phyloP scores from a whole-genome alignment of 2,113 vertebrate genomes.

The Pantherophis guttatus region DNA sequence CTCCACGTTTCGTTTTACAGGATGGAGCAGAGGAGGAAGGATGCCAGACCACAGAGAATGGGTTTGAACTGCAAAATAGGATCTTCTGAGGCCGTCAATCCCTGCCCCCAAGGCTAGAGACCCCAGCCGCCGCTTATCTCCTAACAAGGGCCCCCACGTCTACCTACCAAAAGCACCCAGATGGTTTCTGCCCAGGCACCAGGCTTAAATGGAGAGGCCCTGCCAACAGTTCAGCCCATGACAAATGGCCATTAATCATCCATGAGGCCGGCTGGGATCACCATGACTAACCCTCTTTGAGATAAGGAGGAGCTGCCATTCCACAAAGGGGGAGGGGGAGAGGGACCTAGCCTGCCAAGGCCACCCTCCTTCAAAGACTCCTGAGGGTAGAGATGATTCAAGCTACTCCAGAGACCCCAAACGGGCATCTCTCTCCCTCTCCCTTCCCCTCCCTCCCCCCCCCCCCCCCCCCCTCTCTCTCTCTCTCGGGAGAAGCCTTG shows the following conservation, averaged over 20 bases:
- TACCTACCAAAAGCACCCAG: constrained; percentile 25
- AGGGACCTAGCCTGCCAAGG: neutral
- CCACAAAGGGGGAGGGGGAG: neutral
- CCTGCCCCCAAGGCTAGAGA: fast-evolving
- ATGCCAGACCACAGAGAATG: constrained; percentile 19
- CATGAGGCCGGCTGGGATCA: constrained; percentile 29
- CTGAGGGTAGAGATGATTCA: too few relatives aligned
- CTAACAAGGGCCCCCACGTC: neutral
- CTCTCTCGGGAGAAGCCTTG: neutral
- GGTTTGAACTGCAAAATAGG: neutral
- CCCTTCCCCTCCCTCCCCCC: too few relatives aligned
- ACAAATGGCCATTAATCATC: constrained; percentile 26
- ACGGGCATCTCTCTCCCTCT: too few relatives aligned
- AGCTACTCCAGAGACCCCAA: fast-evolving
- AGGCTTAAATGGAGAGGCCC: constrained; percentile 1
- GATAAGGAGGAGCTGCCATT: neutral
- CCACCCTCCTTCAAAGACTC: neutral
- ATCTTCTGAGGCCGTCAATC: neutral
- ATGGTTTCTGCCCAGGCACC: neutral
- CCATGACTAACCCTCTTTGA: constrained; percentile 23
- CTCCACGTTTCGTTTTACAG: neutral
- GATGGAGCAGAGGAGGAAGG: constrained; percentile 25
- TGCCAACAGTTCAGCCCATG: constrained; percentile 9
- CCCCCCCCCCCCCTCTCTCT: too few relatives aligned
- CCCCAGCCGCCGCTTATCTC: neutral